Evolutionary conservation across 1,140 invertebrate species (phyloP).

Genomic region (Glossosoma conforme): DNA sequence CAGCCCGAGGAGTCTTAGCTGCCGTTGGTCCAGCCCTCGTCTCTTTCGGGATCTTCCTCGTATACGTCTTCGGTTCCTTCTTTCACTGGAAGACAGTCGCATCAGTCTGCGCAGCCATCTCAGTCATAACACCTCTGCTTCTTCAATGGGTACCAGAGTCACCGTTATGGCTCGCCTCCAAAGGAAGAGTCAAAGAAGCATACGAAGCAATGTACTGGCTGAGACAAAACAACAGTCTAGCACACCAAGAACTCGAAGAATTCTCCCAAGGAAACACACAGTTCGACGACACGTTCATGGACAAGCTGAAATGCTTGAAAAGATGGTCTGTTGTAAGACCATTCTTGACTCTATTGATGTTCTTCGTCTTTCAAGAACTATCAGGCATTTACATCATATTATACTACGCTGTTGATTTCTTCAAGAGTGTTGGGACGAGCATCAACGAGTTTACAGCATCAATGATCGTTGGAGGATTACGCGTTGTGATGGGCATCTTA

Average conservation of each 20-base stretch:
- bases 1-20: constrained; percentile 52
- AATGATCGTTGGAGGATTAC: constrained; percentile 67
- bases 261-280: constrained; percentile 45
- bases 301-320: constrained; percentile 37
- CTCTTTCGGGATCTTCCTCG: constrained; percentile 61
- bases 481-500: constrained; percentile 62
- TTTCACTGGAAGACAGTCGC: constrained; percentile 59
- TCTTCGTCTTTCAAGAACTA: constrained; percentile 67
- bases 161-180: constrained; percentile 57
- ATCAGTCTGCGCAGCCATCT: constrained; percentile 55
- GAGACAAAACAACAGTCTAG: constrained; percentile 50
- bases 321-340: constrained; percentile 54
- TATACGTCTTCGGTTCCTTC: constrained; percentile 58
- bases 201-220: constrained; percentile 54
- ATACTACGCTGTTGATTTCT: constrained; percentile 69
- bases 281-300: constrained; percentile 41
- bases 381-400: constrained; percentile 72
- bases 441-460: constrained; percentile 65
- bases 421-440: constrained; percentile 60
- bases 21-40: constrained; percentile 59
- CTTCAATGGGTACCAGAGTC: constrained; percentile 66
- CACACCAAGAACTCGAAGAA: constrained; percentile 55
- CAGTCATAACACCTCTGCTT: constrained; percentile 52
- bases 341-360: constrained; percentile 56
- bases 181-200: constrained; percentile 52